Percentiles rank a stretch among this genome's conserved stretches.
Evolutionary conservation across 2,113 vertebrate species (phyloP).

Genomic region (Oryzias curvinotus): DNA sequence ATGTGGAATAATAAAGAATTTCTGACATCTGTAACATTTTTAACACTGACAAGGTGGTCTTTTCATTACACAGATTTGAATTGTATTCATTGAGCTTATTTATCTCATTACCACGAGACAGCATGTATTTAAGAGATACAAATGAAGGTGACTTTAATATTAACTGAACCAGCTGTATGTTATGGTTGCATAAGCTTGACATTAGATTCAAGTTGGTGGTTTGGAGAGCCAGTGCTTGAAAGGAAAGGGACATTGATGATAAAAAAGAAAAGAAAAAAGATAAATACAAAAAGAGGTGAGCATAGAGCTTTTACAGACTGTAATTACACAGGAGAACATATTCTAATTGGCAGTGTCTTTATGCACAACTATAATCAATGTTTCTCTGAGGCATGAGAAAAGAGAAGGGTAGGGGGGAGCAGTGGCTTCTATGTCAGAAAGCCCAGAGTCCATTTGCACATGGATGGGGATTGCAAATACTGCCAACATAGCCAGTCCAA

Average conservation of each 20-base stretch:
- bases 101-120: constrained; percentile 9
- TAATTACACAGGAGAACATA: constrained; percentile 71
- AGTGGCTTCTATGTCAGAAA: constrained; percentile 62
- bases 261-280: constrained; percentile 7
- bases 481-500: constrained; percentile 37
- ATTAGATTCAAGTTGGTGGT: constrained; percentile 13
- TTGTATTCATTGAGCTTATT: constrained; percentile 20
- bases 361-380: constrained; percentile 75
- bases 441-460: constrained; percentile 71
- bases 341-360: constrained; percentile 78
- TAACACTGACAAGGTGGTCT: constrained; percentile 1
- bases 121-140: constrained; percentile 1
- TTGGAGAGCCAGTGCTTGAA: not conserved
- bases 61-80: constrained; percentile 1
- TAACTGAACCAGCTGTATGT: constrained; percentile 9
- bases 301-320: constrained; percentile 60
- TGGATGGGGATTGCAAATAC: constrained; percentile 69
- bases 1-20: constrained; percentile 1
- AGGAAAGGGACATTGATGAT: not conserved
- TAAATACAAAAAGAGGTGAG: constrained; percentile 26
- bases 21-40: constrained; percentile 20
- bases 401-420: constrained; percentile 42
- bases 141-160: constrained; percentile 22
- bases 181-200: constrained; percentile 15
- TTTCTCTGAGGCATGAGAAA: constrained; percentile 66